Evolutionary conservation across 1,140 invertebrate species (phyloP), one percentile per base, ranked within the genome.

Genomic region (Oncopodura yosiiana): DNA sequence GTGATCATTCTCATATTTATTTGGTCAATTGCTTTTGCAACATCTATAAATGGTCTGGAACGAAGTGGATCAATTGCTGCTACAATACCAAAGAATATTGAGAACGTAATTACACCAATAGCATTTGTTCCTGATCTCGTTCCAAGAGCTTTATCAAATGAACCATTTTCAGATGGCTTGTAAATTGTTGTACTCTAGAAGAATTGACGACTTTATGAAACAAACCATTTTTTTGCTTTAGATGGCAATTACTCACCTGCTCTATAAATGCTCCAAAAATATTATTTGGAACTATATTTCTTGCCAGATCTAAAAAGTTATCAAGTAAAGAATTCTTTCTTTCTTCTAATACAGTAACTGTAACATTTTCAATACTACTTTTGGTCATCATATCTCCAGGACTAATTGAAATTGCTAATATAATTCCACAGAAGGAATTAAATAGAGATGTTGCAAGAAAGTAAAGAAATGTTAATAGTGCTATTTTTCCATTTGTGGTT

Each of bases 1-100:
- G 83, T 83, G 14, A 94, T 87, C 80, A 89, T 87, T 64, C 81
- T 81, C 82, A 90, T 87, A 52, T 89, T 83, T 3, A 89, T 84
- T 68, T 87, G 84, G 67, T 90, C 89, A 27, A 88, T 77, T 36
- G 82, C 80, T 48, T 82, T 78, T 19, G 87, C 82, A 18, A 86
- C 78, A 39, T 58, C 37, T 8, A 53, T 5, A 14, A 62, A 21
- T 1, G 37, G 34, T 76, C 71, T 82, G 77, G 63, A 81, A 69
- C 27, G 67, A 42, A 68, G 60, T 4, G 84, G 86, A 8, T 91
- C 71, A 2, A 84, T 85, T 3, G 86, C 85, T 3, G 89, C 70
- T 30, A 88, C 77, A n/a, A 84, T 87, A 3, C 87, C 87, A 65
- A 92, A 90, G 2, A 83, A 79, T 1, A 91, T 70, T 64, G 86